These are phyloP conservation scores for Hirtodrosophila histrioides DNA, from an alignment of 2,888 invertebrate genomes.

Conservation along the genomic window DNA sequence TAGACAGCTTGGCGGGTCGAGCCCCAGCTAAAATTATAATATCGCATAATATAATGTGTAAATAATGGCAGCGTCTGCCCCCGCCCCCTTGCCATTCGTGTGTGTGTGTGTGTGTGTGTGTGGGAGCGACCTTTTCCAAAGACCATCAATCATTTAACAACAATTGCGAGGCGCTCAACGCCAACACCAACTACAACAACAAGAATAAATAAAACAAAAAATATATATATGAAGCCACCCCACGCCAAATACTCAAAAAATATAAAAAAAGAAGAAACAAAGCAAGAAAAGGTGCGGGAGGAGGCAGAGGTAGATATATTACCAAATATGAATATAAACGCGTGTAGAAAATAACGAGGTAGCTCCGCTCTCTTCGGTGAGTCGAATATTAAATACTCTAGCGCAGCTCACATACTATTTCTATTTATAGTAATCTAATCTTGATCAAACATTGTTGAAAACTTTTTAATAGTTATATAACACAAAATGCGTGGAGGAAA, in stretches of 20 bases:
- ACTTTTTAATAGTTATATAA: too few relatives aligned
- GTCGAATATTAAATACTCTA: constrained; percentile 22
- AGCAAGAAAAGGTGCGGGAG: constrained; percentile 40
- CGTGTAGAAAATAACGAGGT: constrained; percentile 27
- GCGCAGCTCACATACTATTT: not conserved
- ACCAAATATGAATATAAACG: constrained; percentile 76
- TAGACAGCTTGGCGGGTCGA: constrained; percentile 66
- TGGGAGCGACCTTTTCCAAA: constrained; percentile 55
- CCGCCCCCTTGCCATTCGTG: constrained; percentile 1
- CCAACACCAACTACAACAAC: constrained; percentile 52
- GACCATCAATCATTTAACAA: constrained; percentile 74
- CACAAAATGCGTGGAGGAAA: too few relatives aligned
- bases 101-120: constrained; percentile 31
- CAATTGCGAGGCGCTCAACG: constrained; percentile 64
- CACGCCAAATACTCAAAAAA: constrained; percentile 39
- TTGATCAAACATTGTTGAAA: too few relatives aligned
- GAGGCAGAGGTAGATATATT: constrained; percentile 42
- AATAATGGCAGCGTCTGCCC: constrained; percentile 44
- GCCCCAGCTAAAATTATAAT: constrained; percentile 50
- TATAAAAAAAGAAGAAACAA: constrained; percentile 19
- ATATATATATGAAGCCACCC: constrained; percentile 41
- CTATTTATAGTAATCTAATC: too few relatives aligned
- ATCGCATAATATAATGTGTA: constrained; percentile 62
- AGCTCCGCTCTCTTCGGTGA: not conserved
- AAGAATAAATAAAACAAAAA: constrained; percentile 24